Conservation (phyloP, 1,140 invertebrate genomes). For the Drosophila ironensis region DNA sequence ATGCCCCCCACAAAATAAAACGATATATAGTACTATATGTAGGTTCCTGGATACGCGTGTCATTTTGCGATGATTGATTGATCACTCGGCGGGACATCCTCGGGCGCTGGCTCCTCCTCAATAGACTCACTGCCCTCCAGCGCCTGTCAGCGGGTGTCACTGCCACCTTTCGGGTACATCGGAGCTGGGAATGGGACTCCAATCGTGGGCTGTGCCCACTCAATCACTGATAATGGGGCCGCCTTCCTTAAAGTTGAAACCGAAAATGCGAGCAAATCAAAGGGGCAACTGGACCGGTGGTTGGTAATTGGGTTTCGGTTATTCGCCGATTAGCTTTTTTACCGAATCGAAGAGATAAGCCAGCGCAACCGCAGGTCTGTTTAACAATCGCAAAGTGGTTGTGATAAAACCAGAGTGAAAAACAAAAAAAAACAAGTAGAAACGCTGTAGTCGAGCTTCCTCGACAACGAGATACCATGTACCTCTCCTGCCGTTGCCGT, state of each 20-base stretch:
- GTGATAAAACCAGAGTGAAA: slow-evolving; percentile 52
- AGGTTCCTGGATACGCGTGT: neutral
- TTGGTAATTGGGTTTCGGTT: slow-evolving; percentile 38
- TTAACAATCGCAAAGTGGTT: slow-evolving; percentile 62
- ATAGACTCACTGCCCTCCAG: slow-evolving; percentile 14
- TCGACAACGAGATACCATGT: too few relatives aligned
- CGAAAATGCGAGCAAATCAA: slow-evolving; percentile 3
- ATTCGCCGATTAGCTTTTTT: slow-evolving; percentile 38
- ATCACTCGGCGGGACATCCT: slow-evolving; percentile 3
- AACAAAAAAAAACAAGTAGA: too few relatives aligned
- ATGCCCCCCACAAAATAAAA: too few relatives aligned
- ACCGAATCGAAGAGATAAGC: slow-evolving; percentile 43
- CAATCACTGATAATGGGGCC: slow-evolving; percentile 72
- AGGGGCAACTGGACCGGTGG: slow-evolving; percentile 4
- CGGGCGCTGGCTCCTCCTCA: neutral
- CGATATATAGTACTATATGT: too few relatives aligned
- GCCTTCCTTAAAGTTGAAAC: too few relatives aligned
- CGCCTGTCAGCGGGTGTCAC: slow-evolving; percentile 8
- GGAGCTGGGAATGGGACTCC: too few relatives aligned
- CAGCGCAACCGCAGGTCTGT: neutral
- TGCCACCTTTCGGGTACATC: too few relatives aligned
- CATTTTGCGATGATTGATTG: slow-evolving; percentile 19
- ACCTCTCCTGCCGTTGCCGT: too few relatives aligned
- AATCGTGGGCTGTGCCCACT: too few relatives aligned
- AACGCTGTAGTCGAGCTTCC: too few relatives aligned